Conservation (phyloP, 2,113 vertebrate species). For the Spea bombifrons region DNA sequence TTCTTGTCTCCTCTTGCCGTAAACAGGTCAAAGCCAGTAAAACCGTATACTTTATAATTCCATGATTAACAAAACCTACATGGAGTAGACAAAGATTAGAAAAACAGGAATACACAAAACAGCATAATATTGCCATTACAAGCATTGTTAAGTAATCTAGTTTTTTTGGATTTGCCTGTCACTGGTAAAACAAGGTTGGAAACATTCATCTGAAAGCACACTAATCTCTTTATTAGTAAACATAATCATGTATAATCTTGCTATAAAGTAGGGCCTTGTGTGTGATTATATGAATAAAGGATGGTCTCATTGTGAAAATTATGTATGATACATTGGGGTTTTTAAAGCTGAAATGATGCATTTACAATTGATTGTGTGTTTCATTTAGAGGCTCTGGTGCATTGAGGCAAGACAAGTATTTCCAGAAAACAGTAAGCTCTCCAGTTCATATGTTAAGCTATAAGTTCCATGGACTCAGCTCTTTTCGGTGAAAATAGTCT, state of each 20-base stretch:
- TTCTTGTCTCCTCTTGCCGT: constrained; percentile 39
- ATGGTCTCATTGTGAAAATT: not conserved
- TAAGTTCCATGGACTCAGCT: too few species aligned
- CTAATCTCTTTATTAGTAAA: constrained; percentile 8
- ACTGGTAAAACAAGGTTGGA: accelerated
- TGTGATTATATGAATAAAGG: not conserved
- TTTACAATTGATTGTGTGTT: too few species aligned
- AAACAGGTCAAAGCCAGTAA: constrained; percentile 48
- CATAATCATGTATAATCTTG: constrained; percentile 1
- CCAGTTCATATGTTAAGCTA: too few species aligned
- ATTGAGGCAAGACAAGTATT: too few species aligned
- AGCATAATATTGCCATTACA: not conserved
- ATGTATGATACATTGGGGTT: not conserved
- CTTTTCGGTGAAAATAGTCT: too few species aligned
- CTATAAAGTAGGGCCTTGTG: not conserved
- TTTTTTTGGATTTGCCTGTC: not conserved
- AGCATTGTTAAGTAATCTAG: not conserved
- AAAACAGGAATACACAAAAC: constrained; percentile 9
- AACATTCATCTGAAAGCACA: not conserved
- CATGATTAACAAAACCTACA: constrained; percentile 46
- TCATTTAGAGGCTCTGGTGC: too few species aligned
- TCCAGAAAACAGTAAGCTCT: too few species aligned
- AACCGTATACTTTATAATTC: constrained; percentile 55
- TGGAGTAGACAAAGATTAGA: constrained; percentile 17
- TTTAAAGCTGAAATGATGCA: not conserved